These are phyloP conservation scores for Ictalurus furcatus DNA, from an alignment of 2,113 vertebrate species.

Conservation along the genomic window DNA sequence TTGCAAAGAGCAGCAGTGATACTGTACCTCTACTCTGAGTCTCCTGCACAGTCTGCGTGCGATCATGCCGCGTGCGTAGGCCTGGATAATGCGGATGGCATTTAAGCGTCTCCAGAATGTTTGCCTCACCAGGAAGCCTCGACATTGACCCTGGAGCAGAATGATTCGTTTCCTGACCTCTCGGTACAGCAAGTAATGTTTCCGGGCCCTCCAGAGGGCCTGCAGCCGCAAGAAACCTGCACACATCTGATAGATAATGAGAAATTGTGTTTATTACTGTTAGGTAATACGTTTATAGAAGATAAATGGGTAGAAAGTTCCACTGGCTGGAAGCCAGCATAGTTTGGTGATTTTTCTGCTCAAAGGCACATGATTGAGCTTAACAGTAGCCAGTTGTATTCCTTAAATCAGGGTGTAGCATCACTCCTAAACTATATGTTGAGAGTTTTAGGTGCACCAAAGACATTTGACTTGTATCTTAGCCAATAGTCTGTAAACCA, in stretches of 20 bases:
- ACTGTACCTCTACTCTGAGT: slow-evolving; percentile 83
- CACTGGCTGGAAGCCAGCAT: not conserved
- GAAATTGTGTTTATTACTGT: not conserved
- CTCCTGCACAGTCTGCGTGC: slow-evolving; percentile 85
- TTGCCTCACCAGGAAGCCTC: slow-evolving; percentile 84
- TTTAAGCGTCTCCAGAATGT: slow-evolving; percentile 92
- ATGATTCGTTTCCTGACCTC: slow-evolving; percentile 83
- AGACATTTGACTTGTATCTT: not conserved
- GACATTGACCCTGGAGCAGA: slow-evolving; percentile 83
- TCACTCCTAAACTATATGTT: not conserved
- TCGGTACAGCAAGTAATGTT: slow-evolving; percentile 84
- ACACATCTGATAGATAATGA: slow-evolving; percentile 79
- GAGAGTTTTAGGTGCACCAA: not conserved
- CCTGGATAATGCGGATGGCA: slow-evolving; percentile 89
- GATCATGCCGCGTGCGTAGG: slow-evolving; percentile 89
- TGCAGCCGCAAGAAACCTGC: slow-evolving; percentile 92
- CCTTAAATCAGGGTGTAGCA: not conserved
- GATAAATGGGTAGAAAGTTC: not conserved
- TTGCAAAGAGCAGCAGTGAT: not conserved
- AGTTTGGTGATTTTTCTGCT: not conserved
- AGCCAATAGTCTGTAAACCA: not conserved
- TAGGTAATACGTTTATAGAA: not conserved
- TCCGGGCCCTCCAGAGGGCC: slow-evolving; percentile 88
- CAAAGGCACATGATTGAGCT: not conserved
- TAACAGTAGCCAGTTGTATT: not conserved